Conservation (phyloP, 2,797 vertebrate species). For the Simalia tracyae region DNA sequence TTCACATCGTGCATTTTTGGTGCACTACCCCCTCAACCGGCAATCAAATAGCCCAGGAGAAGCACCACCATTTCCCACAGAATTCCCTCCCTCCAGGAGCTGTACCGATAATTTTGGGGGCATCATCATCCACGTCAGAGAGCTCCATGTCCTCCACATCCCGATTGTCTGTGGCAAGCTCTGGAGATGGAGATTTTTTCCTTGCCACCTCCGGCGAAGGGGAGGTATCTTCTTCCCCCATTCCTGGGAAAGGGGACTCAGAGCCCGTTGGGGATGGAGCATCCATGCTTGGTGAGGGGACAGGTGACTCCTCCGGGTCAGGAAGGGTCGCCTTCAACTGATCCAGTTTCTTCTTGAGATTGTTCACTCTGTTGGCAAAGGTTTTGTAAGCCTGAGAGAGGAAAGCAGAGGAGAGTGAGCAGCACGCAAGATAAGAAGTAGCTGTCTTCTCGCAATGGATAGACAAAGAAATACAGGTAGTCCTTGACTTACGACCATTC, state of each 20-base stretch:
- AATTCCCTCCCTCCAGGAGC: fast-evolving
- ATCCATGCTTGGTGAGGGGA: slow-evolving; percentile 92
- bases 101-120: slow-evolving; percentile 79
- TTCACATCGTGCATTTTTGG: neutral
- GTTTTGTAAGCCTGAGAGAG: slow-evolving; percentile 89
- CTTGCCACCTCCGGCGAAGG: slow-evolving; percentile 54
- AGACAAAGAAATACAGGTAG: no score
- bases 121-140: slow-evolving; percentile 88
- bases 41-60: fast-evolving
- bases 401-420: neutral
- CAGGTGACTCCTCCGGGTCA: slow-evolving; percentile 89
- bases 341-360: slow-evolving; percentile 94
- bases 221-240: slow-evolving; percentile 71
- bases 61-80: neutral
- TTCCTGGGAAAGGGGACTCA: slow-evolving; percentile 87
- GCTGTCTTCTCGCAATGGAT: no score
- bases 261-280: slow-evolving; percentile 94
- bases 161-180: slow-evolving; percentile 78
- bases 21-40: neutral
- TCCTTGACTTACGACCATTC: no score
- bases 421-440: neutral
- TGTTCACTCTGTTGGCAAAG: slow-evolving; percentile 91
- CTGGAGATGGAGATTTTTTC: slow-evolving; percentile 75
- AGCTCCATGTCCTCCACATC: slow-evolving; percentile 94
- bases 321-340: slow-evolving; percentile 90